Percentiles rank a stretch among this genome's conserved stretches.
Conservation (phyloP, 1,140 invertebrate species). For the Himalopsyche phryganea region DNA sequence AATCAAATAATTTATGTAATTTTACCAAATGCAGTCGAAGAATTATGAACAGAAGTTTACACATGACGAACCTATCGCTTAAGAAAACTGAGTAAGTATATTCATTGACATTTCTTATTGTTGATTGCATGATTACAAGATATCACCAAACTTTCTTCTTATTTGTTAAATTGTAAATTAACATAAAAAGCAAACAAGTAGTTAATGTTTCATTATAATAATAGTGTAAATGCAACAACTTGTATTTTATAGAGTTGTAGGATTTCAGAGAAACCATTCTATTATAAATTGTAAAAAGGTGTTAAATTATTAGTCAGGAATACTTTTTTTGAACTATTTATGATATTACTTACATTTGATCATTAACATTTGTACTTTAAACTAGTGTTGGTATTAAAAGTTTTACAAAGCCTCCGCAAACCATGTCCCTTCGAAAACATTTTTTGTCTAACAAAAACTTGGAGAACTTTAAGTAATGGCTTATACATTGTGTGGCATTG, state of each 20-base stretch:
- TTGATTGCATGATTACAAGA: background rate
- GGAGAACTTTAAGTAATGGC: no score
- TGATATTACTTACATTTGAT: no score
- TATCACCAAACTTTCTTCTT: background rate
- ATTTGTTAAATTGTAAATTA: background rate
- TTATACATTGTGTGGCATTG: no score
- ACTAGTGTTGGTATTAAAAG: no score
- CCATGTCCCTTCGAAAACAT: no score
- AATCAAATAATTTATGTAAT: slow-evolving; percentile 11
- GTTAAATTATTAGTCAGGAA: no score
- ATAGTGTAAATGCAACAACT: background rate
- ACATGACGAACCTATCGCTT: slow-evolving; percentile 4
- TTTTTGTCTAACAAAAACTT: no score
- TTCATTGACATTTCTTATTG: background rate
- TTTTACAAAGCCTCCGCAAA: no score
- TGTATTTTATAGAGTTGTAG: background rate
- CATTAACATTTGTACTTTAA: no score
- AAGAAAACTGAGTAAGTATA: slow-evolving; percentile 20
- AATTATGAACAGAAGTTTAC: slow-evolving; percentile 10
- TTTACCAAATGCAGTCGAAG: background rate
- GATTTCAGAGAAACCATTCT: background rate
- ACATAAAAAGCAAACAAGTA: no score
- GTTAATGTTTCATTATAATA: background rate
- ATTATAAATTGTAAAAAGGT: background rate
- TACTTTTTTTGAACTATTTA: no score